Conservation (phyloP, 1,140 invertebrate genomes). For the Saccostrea glomerata region DNA sequence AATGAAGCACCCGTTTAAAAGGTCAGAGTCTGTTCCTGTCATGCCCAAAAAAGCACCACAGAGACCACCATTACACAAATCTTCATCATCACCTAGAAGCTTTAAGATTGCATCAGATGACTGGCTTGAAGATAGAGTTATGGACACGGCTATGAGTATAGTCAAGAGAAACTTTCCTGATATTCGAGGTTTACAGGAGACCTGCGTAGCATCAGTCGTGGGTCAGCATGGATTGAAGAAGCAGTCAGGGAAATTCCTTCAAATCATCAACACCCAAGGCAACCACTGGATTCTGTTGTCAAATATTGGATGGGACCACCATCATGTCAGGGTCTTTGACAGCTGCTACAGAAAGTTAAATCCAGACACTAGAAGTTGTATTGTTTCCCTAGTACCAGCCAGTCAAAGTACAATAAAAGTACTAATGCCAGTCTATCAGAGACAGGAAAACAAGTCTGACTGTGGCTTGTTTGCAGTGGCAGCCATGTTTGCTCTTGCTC, state of each 20-base stretch:
- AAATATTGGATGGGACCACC: constrained; percentile 41
- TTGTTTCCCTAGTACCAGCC: constrained; percentile 1
- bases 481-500: constrained; percentile 51
- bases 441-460: constrained; percentile 47
- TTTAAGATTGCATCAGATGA: not conserved
- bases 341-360: constrained; percentile 47
- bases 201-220: constrained; percentile 26
- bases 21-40: not conserved
- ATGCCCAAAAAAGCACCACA: not conserved
- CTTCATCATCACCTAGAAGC: not conserved
- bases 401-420: constrained; percentile 23
- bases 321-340: constrained; percentile 47
- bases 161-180: constrained; percentile 44
- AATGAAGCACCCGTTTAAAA: not conserved
- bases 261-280: constrained; percentile 47
- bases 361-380: constrained; percentile 15
- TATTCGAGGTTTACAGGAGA: constrained; percentile 49
- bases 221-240: constrained; percentile 36
- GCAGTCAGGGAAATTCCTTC: constrained; percentile 41
- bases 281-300: constrained; percentile 54
- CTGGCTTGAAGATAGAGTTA: constrained; percentile 35
- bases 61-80: not conserved
- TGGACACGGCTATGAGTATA: constrained; percentile 48
- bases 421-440: constrained; percentile 44
- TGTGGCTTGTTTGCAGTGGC: constrained; percentile 56